phyloP scores from a whole-genome alignment of 2,888 invertebrate species.

The Hydroisotoma schaefferi region DNA sequence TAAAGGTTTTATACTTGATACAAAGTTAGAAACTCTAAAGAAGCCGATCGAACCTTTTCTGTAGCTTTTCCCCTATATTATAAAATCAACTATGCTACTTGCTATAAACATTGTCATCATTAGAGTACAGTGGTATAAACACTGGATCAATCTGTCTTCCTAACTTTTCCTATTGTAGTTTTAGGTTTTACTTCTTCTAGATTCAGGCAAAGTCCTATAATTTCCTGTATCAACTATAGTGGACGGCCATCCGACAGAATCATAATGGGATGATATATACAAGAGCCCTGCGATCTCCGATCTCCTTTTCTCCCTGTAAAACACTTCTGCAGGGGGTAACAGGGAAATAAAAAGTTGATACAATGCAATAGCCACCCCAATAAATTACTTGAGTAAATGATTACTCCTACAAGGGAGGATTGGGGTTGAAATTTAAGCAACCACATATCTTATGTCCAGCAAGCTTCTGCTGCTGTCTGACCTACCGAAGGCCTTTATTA shows the following conservation, averaged over 20 bases:
- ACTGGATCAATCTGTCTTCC: constrained; percentile 6
- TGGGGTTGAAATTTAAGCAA: neutral
- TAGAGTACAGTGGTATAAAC: too few relatives aligned
- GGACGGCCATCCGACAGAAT: too few relatives aligned
- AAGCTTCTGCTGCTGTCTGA: too few relatives aligned
- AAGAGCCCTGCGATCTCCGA: neutral
- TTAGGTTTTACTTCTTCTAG: too few relatives aligned
- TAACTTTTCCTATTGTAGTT: neutral
- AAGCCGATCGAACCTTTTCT: too few relatives aligned
- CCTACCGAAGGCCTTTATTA: too few relatives aligned
- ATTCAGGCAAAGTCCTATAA: too few relatives aligned
- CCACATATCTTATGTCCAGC: neutral
- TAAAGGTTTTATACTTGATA: constrained; percentile 25
- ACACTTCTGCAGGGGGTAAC: neutral
- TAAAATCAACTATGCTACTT: too few relatives aligned
- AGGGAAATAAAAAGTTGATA: neutral
- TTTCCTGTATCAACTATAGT: too few relatives aligned
- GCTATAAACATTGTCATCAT: neutral
- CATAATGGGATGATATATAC: too few relatives aligned
- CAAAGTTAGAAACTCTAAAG: too few relatives aligned
- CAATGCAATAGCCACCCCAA: constrained; percentile 3
- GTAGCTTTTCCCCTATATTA: too few relatives aligned
- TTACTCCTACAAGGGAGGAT: neutral
- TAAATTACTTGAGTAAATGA: neutral
- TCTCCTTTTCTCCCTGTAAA: neutral